Percentiles rank a stretch among this genome's conserved stretches.
Evolutionary conservation across 30 jellyfish, hydroid and myxozoan genomes (phyloP).

Genomic region (Phacellophora camtschatica): DNA sequence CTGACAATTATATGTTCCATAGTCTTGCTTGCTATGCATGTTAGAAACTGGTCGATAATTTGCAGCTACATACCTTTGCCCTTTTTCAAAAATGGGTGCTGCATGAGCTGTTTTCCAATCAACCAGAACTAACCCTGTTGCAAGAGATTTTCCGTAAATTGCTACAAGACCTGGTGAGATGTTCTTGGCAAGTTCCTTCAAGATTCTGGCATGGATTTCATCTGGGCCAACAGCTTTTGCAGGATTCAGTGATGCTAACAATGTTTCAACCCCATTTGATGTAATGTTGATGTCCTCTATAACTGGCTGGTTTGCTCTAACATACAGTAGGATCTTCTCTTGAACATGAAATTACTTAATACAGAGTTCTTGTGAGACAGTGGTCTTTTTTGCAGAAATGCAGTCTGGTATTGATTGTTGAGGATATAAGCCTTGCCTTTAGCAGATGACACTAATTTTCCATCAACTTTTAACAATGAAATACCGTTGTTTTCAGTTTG

Average conservation of each 20-base stretch:
- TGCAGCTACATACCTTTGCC: conserved; percentile 16
- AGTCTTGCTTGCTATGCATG: conserved; percentile 36
- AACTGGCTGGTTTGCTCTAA: conserved; percentile 36
- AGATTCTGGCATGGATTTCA: conserved; percentile 33
- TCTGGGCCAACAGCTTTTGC: conserved; percentile 62
- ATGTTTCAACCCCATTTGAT: conserved; percentile 27
- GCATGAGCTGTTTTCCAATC: conserved; percentile 34
- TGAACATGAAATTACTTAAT: conserved; percentile 1
- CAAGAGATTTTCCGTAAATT: conserved; percentile 23
- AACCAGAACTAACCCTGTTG: conserved; percentile 36
- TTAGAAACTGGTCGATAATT: conserved; percentile 22
- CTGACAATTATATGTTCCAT: conserved; percentile 30
- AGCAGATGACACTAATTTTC: conserved; percentile 27
- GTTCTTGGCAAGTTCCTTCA: conserved; percentile 41
- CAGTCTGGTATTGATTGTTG: conserved; percentile 42
- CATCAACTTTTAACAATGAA: conserved; percentile 7
- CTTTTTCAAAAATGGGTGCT: conserved; percentile 22
- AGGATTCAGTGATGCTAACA: conserved; percentile 30
- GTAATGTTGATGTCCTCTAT: conserved; percentile 14
- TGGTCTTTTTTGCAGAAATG: conserved; percentile 11
- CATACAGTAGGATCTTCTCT: conserved; percentile 8
- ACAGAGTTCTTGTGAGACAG: conserved; percentile 32
- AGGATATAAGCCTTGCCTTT: conserved; percentile 27
- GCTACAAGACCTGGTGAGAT: conserved; percentile 29
- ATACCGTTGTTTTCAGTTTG: conserved; percentile 19